These are phyloP conservation scores for Leucophora obtusa DNA, from an alignment of 2,888 invertebrate genomes.

Conservation along the genomic window DNA sequence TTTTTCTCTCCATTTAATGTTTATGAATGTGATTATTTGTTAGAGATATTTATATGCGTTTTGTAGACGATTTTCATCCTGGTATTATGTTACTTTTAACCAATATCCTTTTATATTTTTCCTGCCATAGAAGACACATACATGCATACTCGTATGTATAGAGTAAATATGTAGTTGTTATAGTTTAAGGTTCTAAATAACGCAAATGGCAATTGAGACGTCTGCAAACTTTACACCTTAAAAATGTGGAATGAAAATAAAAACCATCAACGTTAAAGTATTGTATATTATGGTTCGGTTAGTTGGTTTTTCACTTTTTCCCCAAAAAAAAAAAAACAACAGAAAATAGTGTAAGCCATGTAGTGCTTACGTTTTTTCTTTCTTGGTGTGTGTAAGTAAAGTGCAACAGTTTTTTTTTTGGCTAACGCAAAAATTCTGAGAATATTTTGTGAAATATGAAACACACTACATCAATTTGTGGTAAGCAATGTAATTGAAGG, in stretches of 20 bases:
- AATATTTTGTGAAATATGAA: slow-evolving; percentile 63
- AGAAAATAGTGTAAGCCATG: too few relatives aligned
- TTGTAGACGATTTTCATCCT: slow-evolving; percentile 58
- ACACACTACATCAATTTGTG: slow-evolving; percentile 67
- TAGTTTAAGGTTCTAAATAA: slow-evolving; percentile 64
- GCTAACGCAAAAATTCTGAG: slow-evolving; percentile 11
- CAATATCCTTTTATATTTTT: slow-evolving; percentile 45
- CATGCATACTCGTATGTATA: not conserved
- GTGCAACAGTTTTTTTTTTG: slow-evolving; percentile 50
- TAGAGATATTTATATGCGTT: slow-evolving; percentile 62
- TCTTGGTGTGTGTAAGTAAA: slow-evolving; percentile 21
- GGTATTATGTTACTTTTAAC: slow-evolving; percentile 48
- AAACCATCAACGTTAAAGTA: slow-evolving; percentile 18
- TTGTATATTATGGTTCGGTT: slow-evolving; percentile 27
- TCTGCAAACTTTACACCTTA: slow-evolving; percentile 70
- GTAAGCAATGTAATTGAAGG: slow-evolving; percentile 58
- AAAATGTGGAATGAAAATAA: slow-evolving; percentile 35
- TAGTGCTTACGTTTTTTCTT: too few relatives aligned
- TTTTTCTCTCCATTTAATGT: slow-evolving; percentile 57
- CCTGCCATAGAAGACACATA: not conserved
- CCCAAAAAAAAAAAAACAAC: not conserved
- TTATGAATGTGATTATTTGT: slow-evolving; percentile 64
- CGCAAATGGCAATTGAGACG: slow-evolving; percentile 69
- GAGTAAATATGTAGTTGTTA: slow-evolving; percentile 21
- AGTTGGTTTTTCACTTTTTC: not conserved